Conservation (phyloP, 2,797 vertebrate genomes). For the Philypnodon macrostomus region DNA sequence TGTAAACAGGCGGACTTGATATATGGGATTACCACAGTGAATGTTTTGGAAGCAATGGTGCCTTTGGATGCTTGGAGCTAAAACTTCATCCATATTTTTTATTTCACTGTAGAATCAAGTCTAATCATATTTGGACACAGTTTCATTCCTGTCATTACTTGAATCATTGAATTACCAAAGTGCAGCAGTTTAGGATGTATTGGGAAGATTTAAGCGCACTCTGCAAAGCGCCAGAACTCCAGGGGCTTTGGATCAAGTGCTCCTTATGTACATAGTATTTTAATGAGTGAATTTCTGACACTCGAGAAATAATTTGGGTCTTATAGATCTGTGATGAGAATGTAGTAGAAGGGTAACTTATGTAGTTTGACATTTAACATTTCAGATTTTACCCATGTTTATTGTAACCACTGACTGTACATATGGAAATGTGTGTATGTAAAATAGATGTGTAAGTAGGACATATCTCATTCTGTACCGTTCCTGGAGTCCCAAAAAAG, state of each 20-base stretch:
- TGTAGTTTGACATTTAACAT: slow-evolving; percentile 35
- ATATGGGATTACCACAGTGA: background rate
- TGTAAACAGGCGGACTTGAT: slow-evolving; percentile 8
- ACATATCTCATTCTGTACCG: no score
- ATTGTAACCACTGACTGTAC: slow-evolving; percentile 45
- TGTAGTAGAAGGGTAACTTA: slow-evolving; percentile 16
- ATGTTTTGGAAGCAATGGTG: slow-evolving; percentile 3
- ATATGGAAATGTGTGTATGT: slow-evolving; percentile 33
- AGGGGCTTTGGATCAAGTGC: slow-evolving; percentile 46
- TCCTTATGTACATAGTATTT: slow-evolving; percentile 77
- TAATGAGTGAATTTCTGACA: slow-evolving; percentile 77
- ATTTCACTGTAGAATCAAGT: slow-evolving; percentile 33
- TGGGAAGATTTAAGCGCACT: slow-evolving; percentile 49
- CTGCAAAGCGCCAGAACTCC: slow-evolving; percentile 30
- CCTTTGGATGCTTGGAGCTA: slow-evolving; percentile 18
- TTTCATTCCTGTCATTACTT: slow-evolving; percentile 93
- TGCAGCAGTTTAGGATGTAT: slow-evolving; percentile 52
- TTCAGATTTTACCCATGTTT: slow-evolving; percentile 35
- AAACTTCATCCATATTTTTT: slow-evolving; percentile 12
- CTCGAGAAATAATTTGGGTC: slow-evolving; percentile 77
- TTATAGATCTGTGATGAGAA: slow-evolving; percentile 76
- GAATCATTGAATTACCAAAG: slow-evolving; percentile 76
- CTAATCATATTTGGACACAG: slow-evolving; percentile 45
- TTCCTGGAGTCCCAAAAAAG: no score
- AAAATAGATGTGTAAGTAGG: slow-evolving; percentile 24